Conservation (phyloP, 64 coral and sea anemone species). For the Montipora efflorescens region DNA sequence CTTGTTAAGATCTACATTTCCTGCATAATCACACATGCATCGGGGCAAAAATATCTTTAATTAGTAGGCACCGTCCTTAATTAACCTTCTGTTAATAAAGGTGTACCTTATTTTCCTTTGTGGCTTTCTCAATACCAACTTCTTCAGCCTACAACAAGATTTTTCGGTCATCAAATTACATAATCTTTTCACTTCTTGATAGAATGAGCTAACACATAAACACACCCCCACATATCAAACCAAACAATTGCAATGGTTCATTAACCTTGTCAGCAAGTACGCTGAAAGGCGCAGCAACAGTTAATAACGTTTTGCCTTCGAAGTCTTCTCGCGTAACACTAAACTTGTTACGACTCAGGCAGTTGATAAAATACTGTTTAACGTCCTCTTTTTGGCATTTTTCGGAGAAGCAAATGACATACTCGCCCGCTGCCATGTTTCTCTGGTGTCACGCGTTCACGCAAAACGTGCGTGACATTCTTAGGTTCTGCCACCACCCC, state of each 20-base stretch:
- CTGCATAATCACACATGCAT: no score
- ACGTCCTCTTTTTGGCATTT: conserved; percentile 74
- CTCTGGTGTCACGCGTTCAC: neutral
- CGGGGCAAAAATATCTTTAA: no score
- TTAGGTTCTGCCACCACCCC: no score
- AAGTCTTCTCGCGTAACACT: conserved; percentile 37
- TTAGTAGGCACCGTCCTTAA: no score
- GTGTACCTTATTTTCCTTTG: conserved; percentile 53
- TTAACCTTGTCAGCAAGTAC: conserved; percentile 77
- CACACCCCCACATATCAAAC: neutral
- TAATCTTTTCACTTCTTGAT: neutral
- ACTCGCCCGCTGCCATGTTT: conserved; percentile 51
- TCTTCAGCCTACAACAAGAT: conserved; percentile 76
- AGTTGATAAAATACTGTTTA: conserved; percentile 77
- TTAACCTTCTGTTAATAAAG: neutral
- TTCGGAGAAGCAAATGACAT: conserved; percentile 71
- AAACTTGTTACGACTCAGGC: conserved; percentile 59
- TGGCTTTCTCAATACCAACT: conserved; percentile 75
- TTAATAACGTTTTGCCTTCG: conserved; percentile 66
- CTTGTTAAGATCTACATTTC: no score
- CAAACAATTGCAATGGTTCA: neutral
- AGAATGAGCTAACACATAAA: neutral
- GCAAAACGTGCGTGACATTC: neutral
- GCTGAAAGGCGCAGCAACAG: conserved; percentile 57
- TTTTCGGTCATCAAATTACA: neutral